Evolutionary conservation across 2,888 invertebrate genomes (phyloP), one percentile per base, ranked within the genome.

Genomic region (Mellilla xanthometata): DNA sequence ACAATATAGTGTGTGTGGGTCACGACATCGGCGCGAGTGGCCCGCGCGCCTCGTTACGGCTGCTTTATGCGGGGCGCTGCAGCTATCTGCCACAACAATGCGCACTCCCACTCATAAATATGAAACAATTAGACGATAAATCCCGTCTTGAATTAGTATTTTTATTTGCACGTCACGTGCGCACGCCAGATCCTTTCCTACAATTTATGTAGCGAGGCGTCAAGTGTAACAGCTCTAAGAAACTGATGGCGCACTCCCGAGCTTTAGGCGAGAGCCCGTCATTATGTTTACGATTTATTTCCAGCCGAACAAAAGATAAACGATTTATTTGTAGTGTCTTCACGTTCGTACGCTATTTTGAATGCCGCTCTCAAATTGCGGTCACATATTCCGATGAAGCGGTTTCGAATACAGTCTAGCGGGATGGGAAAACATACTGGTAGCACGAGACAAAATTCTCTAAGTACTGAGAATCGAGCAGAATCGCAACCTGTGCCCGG

Each of bases 131-230:
- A 84, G 72, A 77, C 76, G 66, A 82, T 83, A 83, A 83, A 82
- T 82, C 73, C 70, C 64, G 68, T 63, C 71, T 76, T 76, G 75
- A 76, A 82, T 82, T 76, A 76, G 80, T 81, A 76, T 80, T 83
- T 84, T 82, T 82, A 80, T 83, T 81, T 80, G 77, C 81, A 68
- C 79, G 68, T 85, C 84, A 83, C 80, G 82, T 82, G 78, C 82
- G 72, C 74, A 60, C 69, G 71, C 69, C 68, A 36, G 49, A 65
- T 71, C 71, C 72, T 66, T 64, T 64, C 68, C 55, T 68, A 60
- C 68, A 75, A 82, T 83, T 81, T 83, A 83, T 83, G 75, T 76
- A 72, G 66, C 64, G 62, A 77, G 76, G 81, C 80, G 78, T 80
- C 77, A 81, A 81, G 73, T 73, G 69, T 72, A 81, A 80, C 81